Conservation (phyloP, 2,888 invertebrate species). For the Hydriomena furcata region DNA sequence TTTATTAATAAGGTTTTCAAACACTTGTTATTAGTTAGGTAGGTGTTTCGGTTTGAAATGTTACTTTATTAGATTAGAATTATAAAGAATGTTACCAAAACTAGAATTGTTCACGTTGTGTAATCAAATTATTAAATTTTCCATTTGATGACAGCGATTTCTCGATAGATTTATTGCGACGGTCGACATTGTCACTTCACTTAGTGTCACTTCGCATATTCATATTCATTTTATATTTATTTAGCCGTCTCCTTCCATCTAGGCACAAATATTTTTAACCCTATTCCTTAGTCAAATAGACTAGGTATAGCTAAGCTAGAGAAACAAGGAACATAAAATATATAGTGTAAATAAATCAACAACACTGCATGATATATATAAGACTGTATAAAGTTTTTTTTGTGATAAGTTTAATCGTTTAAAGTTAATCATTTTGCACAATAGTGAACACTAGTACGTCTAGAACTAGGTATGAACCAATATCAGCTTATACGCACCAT, state of each 20-base stretch:
- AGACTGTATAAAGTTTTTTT: background rate
- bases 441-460: slow-evolving; percentile 12
- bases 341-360: slow-evolving; percentile 2
- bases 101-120: slow-evolving; percentile 5
- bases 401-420: background rate
- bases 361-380: slow-evolving; percentile 13
- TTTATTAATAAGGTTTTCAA: slow-evolving; percentile 1
- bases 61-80: slow-evolving; percentile 3
- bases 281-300: slow-evolving; percentile 2
- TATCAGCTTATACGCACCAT: slow-evolving; percentile 11
- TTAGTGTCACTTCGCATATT: slow-evolving; percentile 36
- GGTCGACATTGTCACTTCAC: slow-evolving; percentile 14
- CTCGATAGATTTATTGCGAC: slow-evolving; percentile 16
- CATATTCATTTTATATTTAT: slow-evolving; percentile 48
- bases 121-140: background rate
- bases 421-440: slow-evolving; percentile 21
- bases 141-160: slow-evolving; percentile 5
- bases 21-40: no score
- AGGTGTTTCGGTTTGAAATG: slow-evolving; percentile 12
- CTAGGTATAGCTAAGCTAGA: slow-evolving; percentile 8
- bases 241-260: slow-evolving; percentile 41
- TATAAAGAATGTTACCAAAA: slow-evolving; percentile 1
- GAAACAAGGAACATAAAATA: slow-evolving; percentile 1
- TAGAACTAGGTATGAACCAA: slow-evolving; percentile 3
- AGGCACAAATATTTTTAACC: slow-evolving; percentile 17